These are phyloP conservation scores for Coilia nasus DNA, from an alignment of 2,797 vertebrate genomes.

Conservation along the genomic window DNA sequence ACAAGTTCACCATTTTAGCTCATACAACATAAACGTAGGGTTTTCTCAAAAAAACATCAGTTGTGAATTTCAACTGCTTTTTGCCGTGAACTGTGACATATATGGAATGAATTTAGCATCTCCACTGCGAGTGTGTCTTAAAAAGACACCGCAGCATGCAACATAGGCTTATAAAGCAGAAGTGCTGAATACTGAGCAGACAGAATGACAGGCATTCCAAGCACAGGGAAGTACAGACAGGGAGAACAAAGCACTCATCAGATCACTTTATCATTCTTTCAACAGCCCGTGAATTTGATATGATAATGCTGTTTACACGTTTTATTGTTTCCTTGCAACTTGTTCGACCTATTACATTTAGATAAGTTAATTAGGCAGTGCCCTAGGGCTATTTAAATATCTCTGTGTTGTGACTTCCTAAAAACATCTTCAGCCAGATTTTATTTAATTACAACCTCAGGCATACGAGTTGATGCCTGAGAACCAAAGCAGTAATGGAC, in stretches of 20 bases:
- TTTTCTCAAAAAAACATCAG: background rate
- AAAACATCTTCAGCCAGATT: background rate
- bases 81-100: no score
- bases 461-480: background rate
- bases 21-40: background rate
- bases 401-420: background rate
- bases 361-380: slow-evolving; percentile 59
- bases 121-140: no score
- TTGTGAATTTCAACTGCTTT: no score
- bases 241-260: slow-evolving; percentile 68
- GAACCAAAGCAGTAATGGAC: background rate
- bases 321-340: slow-evolving; percentile 62
- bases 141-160: no score
- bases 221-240: slow-evolving; percentile 42
- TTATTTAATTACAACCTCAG: slow-evolving; percentile 9
- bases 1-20: background rate
- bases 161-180: background rate
- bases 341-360: slow-evolving; percentile 69
- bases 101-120: no score
- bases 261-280: slow-evolving; percentile 60
- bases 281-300: slow-evolving; percentile 64
- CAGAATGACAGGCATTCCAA: slow-evolving; percentile 36
- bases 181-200: background rate
- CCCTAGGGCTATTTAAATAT: slow-evolving; percentile 38
- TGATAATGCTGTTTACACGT: slow-evolving; percentile 67